Evolutionary conservation across 2,113 vertebrate species (phyloP), one percentile per base, ranked within the genome.

Genomic region (Leuciscus idus): DNA sequence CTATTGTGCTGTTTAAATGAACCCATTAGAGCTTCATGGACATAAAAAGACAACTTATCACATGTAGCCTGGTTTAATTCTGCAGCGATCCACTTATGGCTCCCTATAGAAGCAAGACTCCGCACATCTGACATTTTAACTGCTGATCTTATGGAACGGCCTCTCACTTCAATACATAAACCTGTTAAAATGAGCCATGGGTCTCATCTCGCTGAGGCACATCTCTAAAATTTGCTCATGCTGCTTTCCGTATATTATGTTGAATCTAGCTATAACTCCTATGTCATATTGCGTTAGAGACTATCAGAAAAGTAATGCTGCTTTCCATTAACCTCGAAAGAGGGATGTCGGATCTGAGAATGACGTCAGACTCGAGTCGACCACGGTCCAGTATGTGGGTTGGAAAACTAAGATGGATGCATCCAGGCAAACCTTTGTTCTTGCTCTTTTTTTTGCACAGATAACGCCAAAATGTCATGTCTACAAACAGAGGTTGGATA

Each of bases 141-240:
- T 21, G 81, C 81, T 83, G 64, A 70, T 70, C 62, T 83, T 64
- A 83, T 82, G 26, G 62, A 50, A 17, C 12, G 5, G 39, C 62
- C 19, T 82, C 43, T 21, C n/a, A 23, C 62, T 50, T 83, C 64
- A n/a, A 17, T 52, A n/a, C 28, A 70, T 83, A 70, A 82, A 83
- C 9, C 81, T 83, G 81, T 83, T 55, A 70, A 52, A 83, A 64
- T 70, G 81, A 83, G 81, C 46, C 81, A 83, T 70, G 46, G 64
- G 81, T 83, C 79, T 83, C 64, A 70, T 83, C 28, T 70, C 19
- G 6, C 62, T 23, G 26, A 70, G 61, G 15, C 12, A 8, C 79
- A 30, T n/a, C 59, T 64, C 26, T 66, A 7, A 70, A 83, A 70
- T 46, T 52, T 70, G 13, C 21, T 82, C 19, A 17, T 4, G 15